Evolutionary conservation across 2,888 invertebrate genomes (phyloP).

Genomic region (Amphimallon solstitiale): DNA sequence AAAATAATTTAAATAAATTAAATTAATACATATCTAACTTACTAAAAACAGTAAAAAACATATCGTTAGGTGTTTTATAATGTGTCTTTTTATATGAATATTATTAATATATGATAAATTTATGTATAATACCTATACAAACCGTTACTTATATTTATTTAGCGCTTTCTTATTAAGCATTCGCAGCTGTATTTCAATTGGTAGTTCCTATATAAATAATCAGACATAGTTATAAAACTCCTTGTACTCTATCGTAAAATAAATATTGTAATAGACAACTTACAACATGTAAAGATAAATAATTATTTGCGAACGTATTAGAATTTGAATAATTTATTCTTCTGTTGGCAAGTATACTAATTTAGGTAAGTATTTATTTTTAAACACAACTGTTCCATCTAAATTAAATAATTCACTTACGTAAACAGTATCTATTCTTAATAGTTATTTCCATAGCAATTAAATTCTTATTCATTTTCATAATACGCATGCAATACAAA

Average conservation of each 20-base stretch:
- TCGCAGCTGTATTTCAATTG: slow-evolving; percentile 7
- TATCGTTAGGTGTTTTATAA: neutral
- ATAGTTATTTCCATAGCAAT: too few relatives aligned
- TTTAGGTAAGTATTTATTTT: neutral
- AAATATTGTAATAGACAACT: neutral
- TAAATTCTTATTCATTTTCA: too few relatives aligned
- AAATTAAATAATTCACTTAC: neutral
- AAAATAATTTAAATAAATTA: slow-evolving; percentile 8
- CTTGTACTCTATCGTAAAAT: neutral
- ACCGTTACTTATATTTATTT: neutral
- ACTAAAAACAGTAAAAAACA: too few relatives aligned
- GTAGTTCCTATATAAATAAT: slow-evolving; percentile 20
- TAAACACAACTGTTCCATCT: too few relatives aligned
- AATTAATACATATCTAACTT: neutral
- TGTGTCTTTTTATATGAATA: neutral
- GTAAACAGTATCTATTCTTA: neutral
- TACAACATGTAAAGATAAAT: slow-evolving; percentile 4
- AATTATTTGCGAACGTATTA: neutral
- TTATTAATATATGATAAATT: neutral
- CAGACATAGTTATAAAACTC: slow-evolving; percentile 19
- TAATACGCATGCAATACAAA: too few relatives aligned
- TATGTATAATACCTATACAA: neutral
- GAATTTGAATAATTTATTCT: neutral
- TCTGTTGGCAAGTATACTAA: neutral
- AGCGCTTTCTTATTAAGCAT: neutral